phyloP scores from a whole-genome alignment of 2,888 invertebrate genomes.

The Spodoptera exigua region DNA sequence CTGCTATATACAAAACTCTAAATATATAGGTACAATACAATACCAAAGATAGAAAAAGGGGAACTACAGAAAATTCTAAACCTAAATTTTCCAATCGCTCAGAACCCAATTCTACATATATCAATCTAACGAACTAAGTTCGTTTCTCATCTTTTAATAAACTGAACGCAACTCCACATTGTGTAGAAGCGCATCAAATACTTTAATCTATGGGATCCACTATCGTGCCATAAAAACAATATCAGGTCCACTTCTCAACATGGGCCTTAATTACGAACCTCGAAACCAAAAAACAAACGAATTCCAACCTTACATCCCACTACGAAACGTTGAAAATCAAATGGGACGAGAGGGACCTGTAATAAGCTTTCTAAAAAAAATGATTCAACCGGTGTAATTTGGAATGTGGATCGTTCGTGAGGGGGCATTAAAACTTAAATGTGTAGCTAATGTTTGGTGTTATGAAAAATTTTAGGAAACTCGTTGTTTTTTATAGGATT shows the following conservation, averaged over 20 bases:
- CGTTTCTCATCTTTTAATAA: slow-evolving; percentile 49
- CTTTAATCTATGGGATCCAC: slow-evolving; percentile 82
- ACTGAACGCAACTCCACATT: slow-evolving; percentile 44
- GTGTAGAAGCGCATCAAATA: slow-evolving; percentile 70
- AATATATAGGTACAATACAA: too few relatives aligned
- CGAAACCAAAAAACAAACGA: slow-evolving; percentile 43
- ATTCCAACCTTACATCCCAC: slow-evolving; percentile 49
- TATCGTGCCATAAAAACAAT: slow-evolving; percentile 86
- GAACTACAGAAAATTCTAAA: not conserved
- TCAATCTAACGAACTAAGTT: slow-evolving; percentile 17
- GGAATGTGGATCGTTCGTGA: slow-evolving; percentile 83
- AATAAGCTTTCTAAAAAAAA: slow-evolving; percentile 87
- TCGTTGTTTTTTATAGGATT: not conserved
- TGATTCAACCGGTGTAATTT: slow-evolving; percentile 76
- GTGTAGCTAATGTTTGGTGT: slow-evolving; percentile 61
- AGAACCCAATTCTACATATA: not conserved
- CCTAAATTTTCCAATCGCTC: not conserved
- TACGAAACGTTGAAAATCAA: slow-evolving; percentile 56
- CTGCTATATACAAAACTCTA: too few relatives aligned
- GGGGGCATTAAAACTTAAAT: slow-evolving; percentile 67
- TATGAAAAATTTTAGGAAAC: slow-evolving; percentile 64
- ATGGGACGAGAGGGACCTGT: slow-evolving; percentile 47
- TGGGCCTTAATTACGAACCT: slow-evolving; percentile 82
- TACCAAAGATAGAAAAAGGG: too few relatives aligned
- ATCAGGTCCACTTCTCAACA: slow-evolving; percentile 81